Evolutionary conservation across 2,888 invertebrate species (phyloP), one percentile per base, ranked within the genome.

Genomic region (Torymus auratus): DNA sequence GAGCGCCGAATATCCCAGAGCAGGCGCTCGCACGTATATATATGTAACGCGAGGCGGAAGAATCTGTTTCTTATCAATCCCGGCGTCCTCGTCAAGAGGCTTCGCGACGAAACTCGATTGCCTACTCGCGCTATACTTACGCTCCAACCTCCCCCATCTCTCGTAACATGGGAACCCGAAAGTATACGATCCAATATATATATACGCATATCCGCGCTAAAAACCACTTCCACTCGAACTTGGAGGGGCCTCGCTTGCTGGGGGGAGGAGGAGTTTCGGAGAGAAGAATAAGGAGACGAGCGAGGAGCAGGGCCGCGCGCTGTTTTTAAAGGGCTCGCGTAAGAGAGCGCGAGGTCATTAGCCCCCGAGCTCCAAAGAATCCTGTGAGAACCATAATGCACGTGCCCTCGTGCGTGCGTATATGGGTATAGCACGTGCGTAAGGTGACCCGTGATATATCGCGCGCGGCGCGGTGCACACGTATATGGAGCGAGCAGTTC

Each of bases 371-470:
- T 83, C 80, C 76, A 81, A 69, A 67, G 74, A 73, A 76, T 80
- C 80, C 83, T 88, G 88, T 88, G 90, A 88, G 89, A 90, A 89
- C 88, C 84, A 41, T 41, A 41, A 41, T 7, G 41, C 41, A 41
- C 41, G 5, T 1, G 41, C 41, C 41, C 41, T 41, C 41, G 84
- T 55, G 58, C 10, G 15, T 23, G 14, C 12, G 50, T 84, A 89
- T 17, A 14, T 20, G 20, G 20, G 20, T 20, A 20, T 20, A 20
- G 20, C 11, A 41, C 15, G 50, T 14, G 52, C 52, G 80, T 87
- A 90, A 90, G 86, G 81, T 83, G 89, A 89, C 89, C 87, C 88
- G 82, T 83, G 83, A 85, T 84, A 83, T 83, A 61, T 83, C 69
- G 55, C 50, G 62, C 56, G 69, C 62, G 28, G 62, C 56, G 69